Base-by-base conservation (phyloP, 2,797 vertebrate genomes). In the Neomorphus geoffroyi region DNA sequence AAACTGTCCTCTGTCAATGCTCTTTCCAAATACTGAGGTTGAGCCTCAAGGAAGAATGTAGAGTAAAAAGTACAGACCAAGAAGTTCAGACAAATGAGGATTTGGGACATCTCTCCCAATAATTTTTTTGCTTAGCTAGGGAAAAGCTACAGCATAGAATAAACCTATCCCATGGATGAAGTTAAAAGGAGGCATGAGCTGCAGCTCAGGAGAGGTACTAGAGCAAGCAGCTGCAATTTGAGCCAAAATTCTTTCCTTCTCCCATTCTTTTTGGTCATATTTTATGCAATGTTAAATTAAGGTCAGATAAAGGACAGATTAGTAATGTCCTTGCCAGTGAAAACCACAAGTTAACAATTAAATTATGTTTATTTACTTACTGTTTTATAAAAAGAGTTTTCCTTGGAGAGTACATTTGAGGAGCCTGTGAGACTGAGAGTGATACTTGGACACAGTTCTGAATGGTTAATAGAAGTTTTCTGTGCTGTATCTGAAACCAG, bases 261-360 rank as follows among this genome's bases (percentile, higher is more conserved):
- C 75, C 56, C 35, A 46, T 57, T 82, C 73, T 91, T 93, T 91
- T 60, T 15, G 17, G 37, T 32, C 33, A 77, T 82, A 71, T 80
- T 93, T 93, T 91, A 90, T 88, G 84, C 73, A 83, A 92, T 1
- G 1, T 78, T 95, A 92, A 95, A 86, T 90, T 70, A 94, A 94
- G 93, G 84, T 97, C 93, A 95, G 64, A 53, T 71, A 96, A 95
- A 96, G 90, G 90, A 78, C 83, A 90, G 26, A 56, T 41, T 65
- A 93, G 81, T 70, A 85, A 51, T 22, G 35, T 80, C 65, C 73
- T 86, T 93, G 86, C 80, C 80, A 89, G 77, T 67, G 35, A 93
- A 95, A 92, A 65, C 78, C 93, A 66, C 75, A 33, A 69, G 73
- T 79, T 92, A 61, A 57, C 82, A 86, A 50, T 71, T 93, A 66